phyloP scores from a whole-genome alignment of 2,888 invertebrate genomes.

The Pemphredon lugubris region DNA sequence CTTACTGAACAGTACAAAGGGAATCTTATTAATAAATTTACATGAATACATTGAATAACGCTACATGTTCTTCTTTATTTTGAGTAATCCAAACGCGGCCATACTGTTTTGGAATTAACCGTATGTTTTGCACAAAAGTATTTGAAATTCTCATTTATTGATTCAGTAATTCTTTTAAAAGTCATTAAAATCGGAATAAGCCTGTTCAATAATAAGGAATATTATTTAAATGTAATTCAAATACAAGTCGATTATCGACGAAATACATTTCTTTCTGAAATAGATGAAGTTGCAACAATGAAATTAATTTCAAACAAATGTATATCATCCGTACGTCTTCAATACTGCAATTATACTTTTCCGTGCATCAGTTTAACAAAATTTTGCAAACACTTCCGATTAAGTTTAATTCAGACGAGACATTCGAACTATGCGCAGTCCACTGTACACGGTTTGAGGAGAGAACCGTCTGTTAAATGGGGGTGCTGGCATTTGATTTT shows the following conservation, averaged over 20 bases:
- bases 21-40: conserved; percentile 14
- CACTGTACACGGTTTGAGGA: too few relatives aligned
- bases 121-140: too few relatives aligned
- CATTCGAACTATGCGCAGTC: too few relatives aligned
- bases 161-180: conserved; percentile 27
- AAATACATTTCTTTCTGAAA: too few relatives aligned
- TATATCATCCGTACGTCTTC: too few relatives aligned
- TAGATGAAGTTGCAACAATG: too few relatives aligned
- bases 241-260: conserved; percentile 5
- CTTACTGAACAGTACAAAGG: conserved; percentile 14
- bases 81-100: not conserved
- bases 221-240: not conserved
- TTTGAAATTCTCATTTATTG: conserved; percentile 34
- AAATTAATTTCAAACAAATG: too few relatives aligned
- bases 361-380: too few relatives aligned
- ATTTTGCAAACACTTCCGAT: too few relatives aligned
- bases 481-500: conserved; percentile 67
- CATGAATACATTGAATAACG: conserved; percentile 11
- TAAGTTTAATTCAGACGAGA: too few relatives aligned
- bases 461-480: conserved; percentile 12
- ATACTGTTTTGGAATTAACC: too few relatives aligned
- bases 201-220: not conserved
- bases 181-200: not conserved
- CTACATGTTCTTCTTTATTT: not conserved
- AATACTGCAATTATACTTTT: too few relatives aligned